Conservation (phyloP, 2,797 vertebrate species). For the Rhinella marina region DNA sequence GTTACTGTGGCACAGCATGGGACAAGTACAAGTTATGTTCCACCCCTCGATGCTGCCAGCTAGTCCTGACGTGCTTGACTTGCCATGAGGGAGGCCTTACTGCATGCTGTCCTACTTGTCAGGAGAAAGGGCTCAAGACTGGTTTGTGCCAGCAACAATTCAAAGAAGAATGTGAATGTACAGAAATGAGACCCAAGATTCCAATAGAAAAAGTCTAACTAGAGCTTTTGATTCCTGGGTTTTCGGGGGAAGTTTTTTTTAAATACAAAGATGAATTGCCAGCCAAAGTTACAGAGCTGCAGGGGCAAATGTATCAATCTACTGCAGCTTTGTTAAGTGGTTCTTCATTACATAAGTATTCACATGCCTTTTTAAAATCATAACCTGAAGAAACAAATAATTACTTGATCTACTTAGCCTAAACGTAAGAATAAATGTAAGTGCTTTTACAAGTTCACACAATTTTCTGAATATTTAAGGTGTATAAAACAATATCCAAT, state of each 20-base stretch:
- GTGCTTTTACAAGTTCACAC: constrained; percentile 29
- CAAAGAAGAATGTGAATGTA: constrained; percentile 95
- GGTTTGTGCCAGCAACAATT: constrained; percentile 61
- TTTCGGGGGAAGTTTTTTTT: constrained; percentile 12
- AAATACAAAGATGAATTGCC: background rate
- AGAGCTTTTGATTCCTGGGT: background rate
- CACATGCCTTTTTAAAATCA: background rate
- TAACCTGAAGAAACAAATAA: background rate
- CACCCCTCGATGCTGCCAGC: constrained; percentile 87
- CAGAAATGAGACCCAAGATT: constrained; percentile 80
- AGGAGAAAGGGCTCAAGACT: constrained; percentile 76
- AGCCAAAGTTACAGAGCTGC: background rate
- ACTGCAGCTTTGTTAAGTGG: background rate
- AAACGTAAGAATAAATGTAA: background rate
- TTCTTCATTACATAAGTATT: background rate
- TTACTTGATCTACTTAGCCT: background rate
- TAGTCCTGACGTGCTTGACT: constrained; percentile 84
- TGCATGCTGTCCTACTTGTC: constrained; percentile 89
- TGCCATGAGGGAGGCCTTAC: constrained; percentile 82
- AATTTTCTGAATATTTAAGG: background rate
- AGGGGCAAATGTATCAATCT: background rate
- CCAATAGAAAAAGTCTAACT: constrained; percentile 78
- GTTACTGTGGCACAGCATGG: constrained; percentile 88
- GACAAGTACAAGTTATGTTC: constrained; percentile 92
- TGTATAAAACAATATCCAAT: background rate